Percentiles rank a stretch among this genome's conserved stretches.
Evolutionary conservation across 2,113 vertebrate species (phyloP).

Genomic region (Excalfactoria chinensis): DNA sequence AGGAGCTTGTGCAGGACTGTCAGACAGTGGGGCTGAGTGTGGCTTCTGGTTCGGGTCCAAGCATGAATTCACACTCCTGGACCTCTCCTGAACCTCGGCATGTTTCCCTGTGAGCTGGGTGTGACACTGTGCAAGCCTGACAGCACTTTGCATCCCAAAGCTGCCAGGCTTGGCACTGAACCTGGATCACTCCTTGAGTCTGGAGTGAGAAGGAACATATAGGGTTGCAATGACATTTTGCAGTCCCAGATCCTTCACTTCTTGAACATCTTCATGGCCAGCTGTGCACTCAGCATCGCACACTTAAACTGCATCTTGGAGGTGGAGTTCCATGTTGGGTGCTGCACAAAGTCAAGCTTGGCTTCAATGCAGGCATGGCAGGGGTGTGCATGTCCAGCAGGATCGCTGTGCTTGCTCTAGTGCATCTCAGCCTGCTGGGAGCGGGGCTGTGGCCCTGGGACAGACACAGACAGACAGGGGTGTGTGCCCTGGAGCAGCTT

Average conservation of each 20-base stretch:
- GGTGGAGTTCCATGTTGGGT: fast-evolving
- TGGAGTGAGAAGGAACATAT: fast-evolving
- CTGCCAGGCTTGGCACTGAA: not conserved
- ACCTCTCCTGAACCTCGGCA: not conserved
- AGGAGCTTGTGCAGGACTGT: not conserved
- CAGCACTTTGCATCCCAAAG: not conserved
- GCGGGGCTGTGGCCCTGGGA: not conserved
- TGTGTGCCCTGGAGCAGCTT: not conserved
- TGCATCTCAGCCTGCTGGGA: not conserved
- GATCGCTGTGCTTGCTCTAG: not conserved
- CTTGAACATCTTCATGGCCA: not conserved
- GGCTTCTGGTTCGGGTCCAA: not conserved
- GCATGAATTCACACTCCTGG: not conserved
- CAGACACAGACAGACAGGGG: fast-evolving
- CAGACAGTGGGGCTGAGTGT: not conserved
- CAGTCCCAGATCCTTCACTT: not conserved
- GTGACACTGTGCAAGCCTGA: not conserved
- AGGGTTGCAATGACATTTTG: not conserved
- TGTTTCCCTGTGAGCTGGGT: not conserved
- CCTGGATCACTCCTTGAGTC: not conserved
- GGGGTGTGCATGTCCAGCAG: no score
- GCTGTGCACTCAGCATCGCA: not conserved
- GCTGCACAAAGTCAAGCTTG: not conserved
- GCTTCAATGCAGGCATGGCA: fast-evolving
- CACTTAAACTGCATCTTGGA: not conserved